These are phyloP conservation scores for Lepidocyrtoides sp. DNA, from an alignment of 2,888 invertebrate species.

Conservation along the genomic window DNA sequence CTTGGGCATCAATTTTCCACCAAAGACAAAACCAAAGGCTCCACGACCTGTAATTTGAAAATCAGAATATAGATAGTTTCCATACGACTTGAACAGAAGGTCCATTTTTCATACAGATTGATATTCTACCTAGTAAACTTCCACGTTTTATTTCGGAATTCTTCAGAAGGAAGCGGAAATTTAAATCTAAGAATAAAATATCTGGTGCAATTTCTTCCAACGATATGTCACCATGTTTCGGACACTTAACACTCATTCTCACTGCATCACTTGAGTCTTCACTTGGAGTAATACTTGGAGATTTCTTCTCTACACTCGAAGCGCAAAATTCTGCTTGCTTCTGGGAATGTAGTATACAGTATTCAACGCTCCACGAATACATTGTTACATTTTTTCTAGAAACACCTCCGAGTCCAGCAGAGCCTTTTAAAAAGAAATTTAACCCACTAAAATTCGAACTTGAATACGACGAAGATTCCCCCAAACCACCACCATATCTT, in stretches of 20 bases:
- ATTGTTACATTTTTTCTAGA: slow-evolving; percentile 86
- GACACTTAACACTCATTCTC: slow-evolving; percentile 90
- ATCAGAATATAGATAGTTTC: slow-evolving; percentile 1
- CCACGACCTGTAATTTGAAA: slow-evolving; percentile 91
- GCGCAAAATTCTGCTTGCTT: slow-evolving; percentile 79
- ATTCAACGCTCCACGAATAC: slow-evolving; percentile 97
- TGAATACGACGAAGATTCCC: slow-evolving; percentile 75
- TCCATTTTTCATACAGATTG: too few species aligned
- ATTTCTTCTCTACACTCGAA: slow-evolving; percentile 52
- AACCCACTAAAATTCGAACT: slow-evolving; percentile 82
- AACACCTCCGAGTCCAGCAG: slow-evolving; percentile 74
- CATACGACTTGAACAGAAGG: neutral
- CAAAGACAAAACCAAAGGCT: slow-evolving; percentile 98
- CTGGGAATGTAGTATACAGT: slow-evolving; percentile 92
- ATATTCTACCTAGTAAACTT: slow-evolving; percentile 86
- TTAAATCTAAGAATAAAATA: slow-evolving; percentile 94
- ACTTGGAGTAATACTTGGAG: slow-evolving; percentile 24
- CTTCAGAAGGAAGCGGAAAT: slow-evolving; percentile 93
- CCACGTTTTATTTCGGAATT: slow-evolving; percentile 91
- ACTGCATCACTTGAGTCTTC: slow-evolving; percentile 35
- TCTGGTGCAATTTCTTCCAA: slow-evolving; percentile 96
- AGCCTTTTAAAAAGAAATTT: slow-evolving; percentile 84
- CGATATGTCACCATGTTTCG: slow-evolving; percentile 92
- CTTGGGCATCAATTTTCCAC: slow-evolving; percentile 88
- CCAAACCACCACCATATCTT: slow-evolving; percentile 79